Evolutionary conservation across 2,113 vertebrate species (phyloP).

Genomic region (Cyrtonyx montezumae): DNA sequence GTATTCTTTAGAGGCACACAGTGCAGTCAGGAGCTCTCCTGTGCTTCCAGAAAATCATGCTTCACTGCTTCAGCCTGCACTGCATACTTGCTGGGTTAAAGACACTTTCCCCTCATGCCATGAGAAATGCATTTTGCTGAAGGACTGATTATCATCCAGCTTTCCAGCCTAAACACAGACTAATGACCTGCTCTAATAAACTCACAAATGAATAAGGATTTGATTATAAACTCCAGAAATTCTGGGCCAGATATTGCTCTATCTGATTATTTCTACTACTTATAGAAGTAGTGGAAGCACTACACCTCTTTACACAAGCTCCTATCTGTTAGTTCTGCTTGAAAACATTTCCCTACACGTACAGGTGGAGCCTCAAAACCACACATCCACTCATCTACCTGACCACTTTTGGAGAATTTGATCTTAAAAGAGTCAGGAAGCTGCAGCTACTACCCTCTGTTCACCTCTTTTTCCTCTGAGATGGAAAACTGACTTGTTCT

Average conservation of each 20-base stretch:
- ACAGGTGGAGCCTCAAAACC: neutral
- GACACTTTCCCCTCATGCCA: neutral
- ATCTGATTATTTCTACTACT: neutral
- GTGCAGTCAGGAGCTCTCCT: neutral
- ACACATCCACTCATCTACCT: accelerated
- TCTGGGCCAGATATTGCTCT: neutral
- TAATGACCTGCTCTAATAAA: neutral
- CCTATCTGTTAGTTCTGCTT: neutral
- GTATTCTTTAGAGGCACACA: neutral
- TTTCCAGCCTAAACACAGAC: neutral
- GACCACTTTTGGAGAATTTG: neutral
- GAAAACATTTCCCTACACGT: neutral
- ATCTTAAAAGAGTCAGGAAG: neutral
- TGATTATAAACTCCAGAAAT: neutral
- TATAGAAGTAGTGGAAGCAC: neutral
- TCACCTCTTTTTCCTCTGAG: neutral
- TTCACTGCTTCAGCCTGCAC: neutral
- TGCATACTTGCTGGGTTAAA: neutral
- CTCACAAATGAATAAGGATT: neutral
- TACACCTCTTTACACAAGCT: neutral
- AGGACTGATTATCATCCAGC: neutral
- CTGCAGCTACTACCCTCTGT: accelerated
- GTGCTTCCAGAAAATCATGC: neutral
- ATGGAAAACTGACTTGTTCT: neutral
- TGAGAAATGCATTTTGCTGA: neutral